phyloP scores from a whole-genome alignment of 1,140 invertebrate species.

The Drosophila guanche region DNA sequence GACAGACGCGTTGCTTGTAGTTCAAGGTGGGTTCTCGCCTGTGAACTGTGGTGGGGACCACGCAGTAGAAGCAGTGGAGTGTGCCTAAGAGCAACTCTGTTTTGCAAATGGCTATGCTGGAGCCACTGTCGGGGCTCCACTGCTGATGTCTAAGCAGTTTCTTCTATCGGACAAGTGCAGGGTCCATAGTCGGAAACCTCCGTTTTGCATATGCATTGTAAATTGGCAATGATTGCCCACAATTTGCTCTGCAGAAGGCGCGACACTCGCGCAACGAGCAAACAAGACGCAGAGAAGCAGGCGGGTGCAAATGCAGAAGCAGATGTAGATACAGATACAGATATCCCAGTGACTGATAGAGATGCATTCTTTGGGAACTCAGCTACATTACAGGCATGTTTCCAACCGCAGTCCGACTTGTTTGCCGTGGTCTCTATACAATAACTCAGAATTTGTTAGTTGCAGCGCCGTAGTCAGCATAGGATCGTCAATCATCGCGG shows the following conservation, averaged over 20 bases:
- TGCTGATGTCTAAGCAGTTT: slow-evolving; percentile 48
- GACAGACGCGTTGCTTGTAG: slow-evolving; percentile 38
- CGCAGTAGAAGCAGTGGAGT: slow-evolving; percentile 42
- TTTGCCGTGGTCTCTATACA: slow-evolving; percentile 41
- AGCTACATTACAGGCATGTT: slow-evolving; percentile 39
- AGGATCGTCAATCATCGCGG: slow-evolving; percentile 56
- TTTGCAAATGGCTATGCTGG: not conserved
- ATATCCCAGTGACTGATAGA: slow-evolving; percentile 27
- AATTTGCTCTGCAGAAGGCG: slow-evolving; percentile 68
- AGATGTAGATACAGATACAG: slow-evolving; percentile 32
- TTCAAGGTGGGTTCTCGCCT: slow-evolving; percentile 61
- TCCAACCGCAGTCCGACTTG: slow-evolving; percentile 28
- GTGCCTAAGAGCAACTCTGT: slow-evolving; percentile 3
- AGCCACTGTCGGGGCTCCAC: slow-evolving; percentile 28
- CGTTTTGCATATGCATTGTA: slow-evolving; percentile 65
- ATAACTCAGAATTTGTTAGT: slow-evolving; percentile 77
- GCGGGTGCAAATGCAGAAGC: slow-evolving; percentile 41
- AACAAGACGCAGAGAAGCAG: slow-evolving; percentile 17
- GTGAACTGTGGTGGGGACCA: slow-evolving; percentile 24
- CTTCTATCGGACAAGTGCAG: slow-evolving; percentile 32
- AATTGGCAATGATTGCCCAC: slow-evolving; percentile 81
- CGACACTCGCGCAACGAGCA: slow-evolving; percentile 29
- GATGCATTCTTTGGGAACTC: slow-evolving; percentile 27
- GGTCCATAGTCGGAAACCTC: slow-evolving; percentile 40
- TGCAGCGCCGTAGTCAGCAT: slow-evolving; percentile 53